phyloP scores from a whole-genome alignment of 2,113 vertebrate genomes.

The Onychorhynchus coronatus region DNA sequence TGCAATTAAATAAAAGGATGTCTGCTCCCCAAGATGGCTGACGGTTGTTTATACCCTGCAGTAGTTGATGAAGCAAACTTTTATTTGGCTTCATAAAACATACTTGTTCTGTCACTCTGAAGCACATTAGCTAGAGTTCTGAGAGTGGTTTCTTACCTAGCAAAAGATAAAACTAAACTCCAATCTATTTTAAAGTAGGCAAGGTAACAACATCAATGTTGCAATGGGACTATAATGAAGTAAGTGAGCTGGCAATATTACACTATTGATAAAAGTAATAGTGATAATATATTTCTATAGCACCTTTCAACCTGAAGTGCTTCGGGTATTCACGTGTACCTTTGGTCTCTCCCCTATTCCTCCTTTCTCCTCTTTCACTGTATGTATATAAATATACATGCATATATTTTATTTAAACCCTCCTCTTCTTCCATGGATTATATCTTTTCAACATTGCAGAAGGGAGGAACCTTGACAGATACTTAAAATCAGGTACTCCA shows the following conservation, averaged over 20 bases:
- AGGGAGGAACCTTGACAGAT: neutral
- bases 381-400: neutral
- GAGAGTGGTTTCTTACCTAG: conserved; percentile 6
- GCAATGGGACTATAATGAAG: conserved; percentile 30
- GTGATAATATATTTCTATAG: conserved; percentile 19
- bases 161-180: conserved; percentile 35
- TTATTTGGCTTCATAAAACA: conserved; percentile 67
- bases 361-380: neutral
- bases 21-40: conserved; percentile 61
- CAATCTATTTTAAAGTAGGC: conserved; percentile 40
- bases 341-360: neutral
- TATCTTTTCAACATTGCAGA: neutral
- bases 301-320: neutral
- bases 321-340: neutral
- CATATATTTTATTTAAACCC: neutral
- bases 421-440: neutral
- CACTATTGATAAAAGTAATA: conserved; percentile 19
- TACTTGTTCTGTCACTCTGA: conserved; percentile 22
- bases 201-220: conserved; percentile 15
- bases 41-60: conserved; percentile 59
- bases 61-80: conserved; percentile 54
- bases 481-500: neutral
- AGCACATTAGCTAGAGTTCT: conserved; percentile 22
- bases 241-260: conserved; percentile 30
- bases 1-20: conserved; percentile 76